These are phyloP conservation scores for Cephus rjabovi DNA, from an alignment of 2,888 invertebrate species.

Conservation along the genomic window DNA sequence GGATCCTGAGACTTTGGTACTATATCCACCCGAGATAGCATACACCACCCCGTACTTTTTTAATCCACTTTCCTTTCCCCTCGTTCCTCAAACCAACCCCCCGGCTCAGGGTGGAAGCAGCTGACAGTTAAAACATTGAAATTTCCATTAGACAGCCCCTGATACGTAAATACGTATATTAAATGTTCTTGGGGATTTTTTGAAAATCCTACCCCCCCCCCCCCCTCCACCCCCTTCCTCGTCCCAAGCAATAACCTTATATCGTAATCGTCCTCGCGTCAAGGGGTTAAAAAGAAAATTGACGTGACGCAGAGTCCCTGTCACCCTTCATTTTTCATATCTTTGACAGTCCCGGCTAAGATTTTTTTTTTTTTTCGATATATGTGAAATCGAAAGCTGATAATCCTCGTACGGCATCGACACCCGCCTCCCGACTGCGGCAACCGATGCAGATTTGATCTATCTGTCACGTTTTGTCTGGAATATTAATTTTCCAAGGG, in stretches of 20 bases:
- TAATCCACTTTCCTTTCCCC: background rate
- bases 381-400: background rate
- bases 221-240: no score
- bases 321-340: background rate
- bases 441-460: constrained; percentile 63
- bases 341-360: background rate
- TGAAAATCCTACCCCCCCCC: background rate
- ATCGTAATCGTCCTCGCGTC: background rate
- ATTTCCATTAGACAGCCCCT: background rate
- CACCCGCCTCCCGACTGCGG: constrained; percentile 44
- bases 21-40: background rate
- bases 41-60: background rate
- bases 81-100: background rate
- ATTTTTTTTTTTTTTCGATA: background rate
- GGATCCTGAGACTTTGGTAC: background rate
- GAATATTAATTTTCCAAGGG: constrained; percentile 60
- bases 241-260: background rate
- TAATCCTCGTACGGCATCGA: constrained; percentile 51
- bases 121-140: background rate
- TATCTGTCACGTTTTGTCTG: constrained; percentile 64
- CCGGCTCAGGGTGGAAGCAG: background rate
- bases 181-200: background rate
- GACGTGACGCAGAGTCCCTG: background rate
- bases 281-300: background rate
- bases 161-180: background rate